phyloP scores from a whole-genome alignment of 2,113 vertebrate genomes.

The Serilophus lunatus region DNA sequence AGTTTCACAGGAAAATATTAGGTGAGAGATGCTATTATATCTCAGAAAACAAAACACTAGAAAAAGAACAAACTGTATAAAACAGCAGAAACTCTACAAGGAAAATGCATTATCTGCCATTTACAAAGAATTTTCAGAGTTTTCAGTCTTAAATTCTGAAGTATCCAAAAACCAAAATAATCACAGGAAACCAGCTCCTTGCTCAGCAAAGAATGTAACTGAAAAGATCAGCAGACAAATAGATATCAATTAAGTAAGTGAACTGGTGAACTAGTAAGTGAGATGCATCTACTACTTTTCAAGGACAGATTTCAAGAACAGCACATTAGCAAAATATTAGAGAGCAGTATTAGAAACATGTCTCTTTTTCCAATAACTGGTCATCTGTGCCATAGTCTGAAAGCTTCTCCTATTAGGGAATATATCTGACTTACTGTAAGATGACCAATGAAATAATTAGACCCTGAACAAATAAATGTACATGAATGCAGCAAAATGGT shows the following conservation, averaged over 20 bases:
- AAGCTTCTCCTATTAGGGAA: neutral
- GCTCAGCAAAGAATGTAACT: neutral
- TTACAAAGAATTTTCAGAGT: neutral
- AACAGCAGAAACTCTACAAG: neutral
- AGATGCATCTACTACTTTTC: neutral
- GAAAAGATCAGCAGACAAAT: neutral
- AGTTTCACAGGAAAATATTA: neutral
- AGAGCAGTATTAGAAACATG: neutral
- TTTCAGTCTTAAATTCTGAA: neutral
- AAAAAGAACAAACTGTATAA: neutral
- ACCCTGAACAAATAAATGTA: neutral
- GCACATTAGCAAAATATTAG: neutral
- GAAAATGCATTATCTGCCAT: neutral
- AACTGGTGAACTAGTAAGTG: neutral
- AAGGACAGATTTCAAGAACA: neutral
- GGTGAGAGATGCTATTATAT: neutral
- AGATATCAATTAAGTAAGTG: neutral
- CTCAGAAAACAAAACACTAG: neutral
- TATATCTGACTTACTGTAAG: neutral
- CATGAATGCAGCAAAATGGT: neutral
- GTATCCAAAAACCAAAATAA: neutral
- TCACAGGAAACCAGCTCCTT: neutral
- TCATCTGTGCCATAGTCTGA: neutral
- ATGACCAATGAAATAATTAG: neutral
- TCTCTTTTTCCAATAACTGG: neutral